These are phyloP conservation scores for Peromyscus maniculatus DNA, from an alignment of 2,113 vertebrate species.

Conservation along the genomic window DNA sequence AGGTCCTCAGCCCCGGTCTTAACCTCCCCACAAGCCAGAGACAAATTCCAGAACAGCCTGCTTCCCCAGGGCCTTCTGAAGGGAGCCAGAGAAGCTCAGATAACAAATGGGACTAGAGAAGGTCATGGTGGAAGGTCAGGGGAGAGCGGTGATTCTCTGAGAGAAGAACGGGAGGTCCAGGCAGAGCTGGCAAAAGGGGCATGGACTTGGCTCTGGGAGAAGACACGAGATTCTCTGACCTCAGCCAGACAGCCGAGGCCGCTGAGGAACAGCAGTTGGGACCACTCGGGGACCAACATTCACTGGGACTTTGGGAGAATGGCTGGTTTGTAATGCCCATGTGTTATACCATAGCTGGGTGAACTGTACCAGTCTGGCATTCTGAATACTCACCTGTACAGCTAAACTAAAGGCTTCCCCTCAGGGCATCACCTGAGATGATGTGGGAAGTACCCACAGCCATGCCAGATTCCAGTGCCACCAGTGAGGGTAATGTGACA, in stretches of 20 bases:
- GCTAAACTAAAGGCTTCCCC: accelerated
- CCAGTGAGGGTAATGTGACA: accelerated
- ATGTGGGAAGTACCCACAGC: accelerated
- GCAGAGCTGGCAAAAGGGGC: not conserved
- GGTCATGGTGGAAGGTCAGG: not conserved
- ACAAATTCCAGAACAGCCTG: accelerated
- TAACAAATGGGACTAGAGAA: not conserved
- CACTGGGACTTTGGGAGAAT: too few relatives aligned
- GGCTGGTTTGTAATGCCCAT: not conserved
- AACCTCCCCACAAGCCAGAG: accelerated
- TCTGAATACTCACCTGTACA: not conserved
- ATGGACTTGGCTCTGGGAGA: not conserved
- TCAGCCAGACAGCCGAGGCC: not conserved
- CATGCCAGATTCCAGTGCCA: accelerated
- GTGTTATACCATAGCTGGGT: too few relatives aligned
- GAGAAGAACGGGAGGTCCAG: accelerated
- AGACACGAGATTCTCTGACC: not conserved
- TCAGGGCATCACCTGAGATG: accelerated
- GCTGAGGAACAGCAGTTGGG: not conserved
- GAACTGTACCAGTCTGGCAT: not conserved
- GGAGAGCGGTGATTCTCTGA: not conserved
- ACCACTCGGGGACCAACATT: accelerated
- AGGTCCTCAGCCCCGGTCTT: not conserved
- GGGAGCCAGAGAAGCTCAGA: not conserved
- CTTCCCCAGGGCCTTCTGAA: not conserved